Evolutionary conservation across 1,140 invertebrate species (phyloP).

Genomic region (Polypedilum vanderplanki): DNA sequence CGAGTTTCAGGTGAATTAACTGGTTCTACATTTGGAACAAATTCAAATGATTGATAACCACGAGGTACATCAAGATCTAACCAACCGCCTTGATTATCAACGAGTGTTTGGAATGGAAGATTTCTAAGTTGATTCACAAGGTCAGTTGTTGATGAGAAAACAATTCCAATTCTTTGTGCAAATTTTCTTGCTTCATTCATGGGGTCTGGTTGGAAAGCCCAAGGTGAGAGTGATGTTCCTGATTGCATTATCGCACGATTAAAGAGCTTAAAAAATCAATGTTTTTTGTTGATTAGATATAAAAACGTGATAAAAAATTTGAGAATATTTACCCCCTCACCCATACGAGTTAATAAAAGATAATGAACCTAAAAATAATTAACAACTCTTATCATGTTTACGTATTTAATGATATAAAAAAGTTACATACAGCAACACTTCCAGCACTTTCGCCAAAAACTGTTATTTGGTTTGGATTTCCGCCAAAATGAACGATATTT

Average conservation of each 20-base stretch:
- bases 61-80: not conserved
- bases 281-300: not conserved
- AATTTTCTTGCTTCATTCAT: slow-evolving; percentile 42
- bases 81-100: not conserved
- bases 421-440: slow-evolving; percentile 43
- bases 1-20: not conserved
- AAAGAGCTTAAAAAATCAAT: slow-evolving; percentile 43
- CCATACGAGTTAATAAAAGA: slow-evolving; percentile 37
- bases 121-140: slow-evolving; percentile 41
- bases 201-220: slow-evolving; percentile 45
- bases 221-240: slow-evolving; percentile 56
- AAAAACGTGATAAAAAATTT: not conserved
- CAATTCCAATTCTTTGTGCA: slow-evolving; percentile 39
- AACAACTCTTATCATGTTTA: not conserved
- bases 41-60: not conserved
- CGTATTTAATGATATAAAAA: not conserved
- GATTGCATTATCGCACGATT: slow-evolving; percentile 57
- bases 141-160: slow-evolving; percentile 40
- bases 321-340: not conserved
- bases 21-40: slow-evolving; percentile 24
- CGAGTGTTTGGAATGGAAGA: slow-evolving; percentile 39
- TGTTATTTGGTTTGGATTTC: slow-evolving; percentile 49
- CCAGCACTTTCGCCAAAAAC: slow-evolving; percentile 52
- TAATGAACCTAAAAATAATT: slow-evolving; percentile 36
- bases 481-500: slow-evolving; percentile 51